Evolutionary conservation across 2,888 invertebrate genomes (phyloP), one percentile per base, ranked within the genome.

Genomic region (Drepanosiphum platanoidis): DNA sequence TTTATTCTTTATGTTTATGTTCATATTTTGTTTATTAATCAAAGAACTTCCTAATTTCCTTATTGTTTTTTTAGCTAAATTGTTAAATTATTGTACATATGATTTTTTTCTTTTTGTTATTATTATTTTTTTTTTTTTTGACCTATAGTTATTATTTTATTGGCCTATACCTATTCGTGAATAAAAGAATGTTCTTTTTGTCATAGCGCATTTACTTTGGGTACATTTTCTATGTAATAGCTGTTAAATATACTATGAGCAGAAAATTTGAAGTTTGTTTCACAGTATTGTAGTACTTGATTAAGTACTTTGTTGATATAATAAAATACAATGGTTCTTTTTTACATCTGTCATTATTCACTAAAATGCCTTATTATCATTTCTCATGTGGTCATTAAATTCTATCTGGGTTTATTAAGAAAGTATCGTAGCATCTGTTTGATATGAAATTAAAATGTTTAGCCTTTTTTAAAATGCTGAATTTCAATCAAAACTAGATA

Each of bases 1-100:
- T 42, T 68, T 83, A 80, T 80, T 58, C 72, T 34, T 66, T 30
- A 80, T 80, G 34, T 74, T 83, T 77, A 77, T 84, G 66, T 84
- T 84, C 39, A 58, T 84, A 66, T 52, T 84, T 77, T 84, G 75
- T 84, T 84, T 68, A 52, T 84, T 77, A 84, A 84, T 84, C 84
- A 84, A 84, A 84, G 68, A 84, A 84, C 84, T 84, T 84, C 84
- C 84, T 84, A 75, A 84, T 77, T 84, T 58, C 58, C 84, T 77
- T 77, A 84, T 84, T 84, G 84, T 84, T 84, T 52, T n/a, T 52
- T 84, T 84, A 84, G 84, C 66, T 83, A 68, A 84, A 84, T 84
- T 84, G 84, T 84, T 84, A 84, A 82, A 77, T 84, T 84, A 75
- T 84, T 84, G 84, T 84, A 84, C 18, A 84, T 84, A 84, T 84